A percentile compares a stretch with the other conserved stretches of the same genome.
Conservation (phyloP, 2,797 vertebrate species). For the Rhinophrynus dorsalis region DNA sequence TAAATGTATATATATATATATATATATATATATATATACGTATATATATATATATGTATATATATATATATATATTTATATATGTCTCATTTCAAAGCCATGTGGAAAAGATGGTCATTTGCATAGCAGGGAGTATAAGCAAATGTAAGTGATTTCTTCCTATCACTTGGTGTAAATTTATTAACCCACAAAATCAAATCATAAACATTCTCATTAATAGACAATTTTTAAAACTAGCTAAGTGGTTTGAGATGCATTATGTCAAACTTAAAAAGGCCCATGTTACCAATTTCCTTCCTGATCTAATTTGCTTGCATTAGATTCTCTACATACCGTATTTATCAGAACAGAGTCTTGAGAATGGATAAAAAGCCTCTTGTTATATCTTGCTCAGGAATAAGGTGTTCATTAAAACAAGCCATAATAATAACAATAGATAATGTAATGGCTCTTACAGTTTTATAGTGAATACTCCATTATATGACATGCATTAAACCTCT, state of each 20-base stretch:
- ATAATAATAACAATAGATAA: conserved; percentile 36
- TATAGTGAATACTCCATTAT: conserved; percentile 13
- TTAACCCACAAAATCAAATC: conserved; percentile 43
- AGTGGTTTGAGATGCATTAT: conserved; percentile 47
- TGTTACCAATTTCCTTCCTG: conserved; percentile 19
- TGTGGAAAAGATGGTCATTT: conserved; percentile 4
- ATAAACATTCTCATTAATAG: conserved; percentile 47
- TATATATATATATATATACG: too few species aligned
- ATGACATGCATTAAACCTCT: conserved; percentile 2
- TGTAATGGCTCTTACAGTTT: not conserved
- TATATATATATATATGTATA: too few species aligned
- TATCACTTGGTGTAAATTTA: conserved; percentile 29
- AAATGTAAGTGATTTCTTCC: conserved; percentile 13
- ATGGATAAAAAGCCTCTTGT: conserved; percentile 26
- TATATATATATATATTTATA: not conserved
- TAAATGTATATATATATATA: too few species aligned
- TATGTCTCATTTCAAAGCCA: conserved; percentile 33
- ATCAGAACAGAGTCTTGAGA: conserved; percentile 11
- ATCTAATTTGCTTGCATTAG: conserved; percentile 40
- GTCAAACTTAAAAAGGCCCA: conserved; percentile 45
- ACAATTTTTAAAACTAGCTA: conserved; percentile 44
- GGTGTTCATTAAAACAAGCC: conserved; percentile 23
- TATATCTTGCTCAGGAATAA: conserved; percentile 10
- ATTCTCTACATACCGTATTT: conserved; percentile 22
- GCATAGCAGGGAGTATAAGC: conserved; percentile 2